Evolutionary conservation across 2,888 invertebrate genomes (phyloP).

Genomic region (Lasiommata megera): DNA sequence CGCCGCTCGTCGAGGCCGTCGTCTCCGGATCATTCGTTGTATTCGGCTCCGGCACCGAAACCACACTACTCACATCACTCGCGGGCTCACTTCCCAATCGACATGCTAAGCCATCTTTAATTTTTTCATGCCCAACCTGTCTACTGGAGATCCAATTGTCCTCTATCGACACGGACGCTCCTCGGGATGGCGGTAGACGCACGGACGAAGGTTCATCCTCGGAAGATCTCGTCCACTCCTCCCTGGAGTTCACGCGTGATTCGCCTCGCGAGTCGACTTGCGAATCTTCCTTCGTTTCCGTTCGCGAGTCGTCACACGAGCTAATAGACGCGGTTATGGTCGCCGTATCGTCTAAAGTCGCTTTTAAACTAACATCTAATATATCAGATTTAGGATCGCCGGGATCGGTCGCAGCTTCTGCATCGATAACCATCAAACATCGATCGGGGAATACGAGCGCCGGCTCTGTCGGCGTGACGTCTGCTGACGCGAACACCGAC

Average conservation of each 20-base stretch:
- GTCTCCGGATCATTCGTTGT: constrained; percentile 17
- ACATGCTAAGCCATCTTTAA: constrained; percentile 9
- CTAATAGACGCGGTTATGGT: constrained; percentile 35
- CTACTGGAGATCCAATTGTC: constrained; percentile 49
- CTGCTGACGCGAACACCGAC: constrained; percentile 71
- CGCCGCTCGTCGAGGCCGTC: constrained; percentile 26
- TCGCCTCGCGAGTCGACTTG: constrained; percentile 38
- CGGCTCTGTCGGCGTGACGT: constrained; percentile 66
- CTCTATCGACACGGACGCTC: constrained; percentile 54
- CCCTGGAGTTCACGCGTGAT: constrained; percentile 13
- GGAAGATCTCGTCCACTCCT: constrained; percentile 44
- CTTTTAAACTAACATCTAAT: constrained; percentile 40
- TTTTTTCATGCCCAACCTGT: constrained; percentile 32
- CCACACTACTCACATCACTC: constrained; percentile 17
- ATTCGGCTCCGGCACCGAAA: constrained; percentile 18
- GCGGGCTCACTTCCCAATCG: constrained; percentile 18
- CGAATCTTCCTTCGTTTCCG: constrained; percentile 38
- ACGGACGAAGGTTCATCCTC: constrained; percentile 45
- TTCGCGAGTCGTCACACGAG: constrained; percentile 38
- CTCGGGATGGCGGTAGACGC: constrained; percentile 45
- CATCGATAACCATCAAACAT: constrained; percentile 36
- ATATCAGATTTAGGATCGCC: constrained; percentile 30
- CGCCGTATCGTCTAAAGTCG: constrained; percentile 34
- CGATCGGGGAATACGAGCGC: constrained; percentile 37
- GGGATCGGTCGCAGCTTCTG: constrained; percentile 38